Evolutionary conservation across 2,888 invertebrate genomes (phyloP), one percentile per base, ranked within the genome.

Genomic region (Latheticus oryzae): DNA sequence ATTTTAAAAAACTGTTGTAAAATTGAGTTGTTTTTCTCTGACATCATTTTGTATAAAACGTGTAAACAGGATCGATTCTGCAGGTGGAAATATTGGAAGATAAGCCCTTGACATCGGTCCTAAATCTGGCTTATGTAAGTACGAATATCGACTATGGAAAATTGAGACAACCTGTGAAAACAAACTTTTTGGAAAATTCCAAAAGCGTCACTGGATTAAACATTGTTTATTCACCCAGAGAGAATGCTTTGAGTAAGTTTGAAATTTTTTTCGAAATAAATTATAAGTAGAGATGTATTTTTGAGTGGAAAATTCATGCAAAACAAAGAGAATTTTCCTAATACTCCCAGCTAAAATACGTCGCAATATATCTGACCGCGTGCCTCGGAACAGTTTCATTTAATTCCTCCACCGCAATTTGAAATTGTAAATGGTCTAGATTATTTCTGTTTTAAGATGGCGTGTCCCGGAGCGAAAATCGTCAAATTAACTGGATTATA

Each of bases 211-310:
- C 66, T 23, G 72, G 73, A 17, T 53, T 71, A 4, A 55, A 67
- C 26, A 67, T 73, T 7, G 47, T 62, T 33, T 71, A 72, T 59
- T 69, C 66, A 1, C 64, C 69, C 1, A 62, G 53, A 21, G 66
- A 69, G 47, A 73, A 74, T 59, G 50, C 58, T 45, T 55, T 74
- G 30, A 67, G 74, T 74, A 65, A 67, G 70, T 68, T 16, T 16
- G 17, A 28, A 12, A 26, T 17, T 28, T 42, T 11, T 11, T 17
- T 42, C 28, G 24, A 26, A n/a, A n/a, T n/a, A n/a, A n/a, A n/a
- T n/a, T n/a, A n/a, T n/a, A n/a, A n/a, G n/a, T n/a, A n/a, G n/a
- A n/a, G n/a, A n/a, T n/a, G n/a, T n/a, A n/a, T n/a, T n/a, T n/a
- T n/a, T n/a, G n/a, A n/a, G n/a, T n/a, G n/a, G n/a, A n/a, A n/a